Percentiles rank a stretch among this genome's conserved stretches.
These are phyloP conservation scores for Styela plicata DNA, from an alignment of 23 tunicate genomes.

Conservation along the genomic window DNA sequence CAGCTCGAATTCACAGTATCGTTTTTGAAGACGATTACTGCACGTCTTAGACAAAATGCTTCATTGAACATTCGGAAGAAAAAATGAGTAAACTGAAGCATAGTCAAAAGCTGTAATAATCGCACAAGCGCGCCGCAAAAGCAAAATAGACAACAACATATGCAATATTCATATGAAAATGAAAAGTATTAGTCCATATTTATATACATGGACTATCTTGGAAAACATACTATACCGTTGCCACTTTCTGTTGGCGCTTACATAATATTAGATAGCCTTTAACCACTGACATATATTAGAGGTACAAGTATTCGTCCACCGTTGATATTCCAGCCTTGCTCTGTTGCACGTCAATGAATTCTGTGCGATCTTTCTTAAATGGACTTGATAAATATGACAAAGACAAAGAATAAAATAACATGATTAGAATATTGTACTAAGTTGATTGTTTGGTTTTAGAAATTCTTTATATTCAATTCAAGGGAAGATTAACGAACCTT, in stretches of 20 bases:
- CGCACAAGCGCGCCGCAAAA: neutral
- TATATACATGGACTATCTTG: neutral
- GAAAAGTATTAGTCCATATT: neutral
- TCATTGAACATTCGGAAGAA: too few relatives aligned
- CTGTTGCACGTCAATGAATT: neutral
- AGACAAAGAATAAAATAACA: constrained; percentile 20
- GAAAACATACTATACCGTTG: neutral
- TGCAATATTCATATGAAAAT: neutral
- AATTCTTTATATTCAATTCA: too few relatives aligned
- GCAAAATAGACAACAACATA: neutral
- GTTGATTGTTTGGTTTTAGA: too few relatives aligned
- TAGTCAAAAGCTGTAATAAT: too few relatives aligned
- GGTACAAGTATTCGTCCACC: constrained; percentile 4
- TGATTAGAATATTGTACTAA: constrained; percentile 12
- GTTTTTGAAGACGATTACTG: too few relatives aligned
- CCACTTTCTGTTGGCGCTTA: neutral
- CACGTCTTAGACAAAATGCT: too few relatives aligned
- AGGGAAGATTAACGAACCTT: too few relatives aligned
- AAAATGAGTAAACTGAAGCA: too few relatives aligned
- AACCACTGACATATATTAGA: constrained; percentile 1
- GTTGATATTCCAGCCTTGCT: constrained; percentile 9
- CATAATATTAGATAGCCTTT: neutral
- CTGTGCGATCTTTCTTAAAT: constrained; percentile 23
- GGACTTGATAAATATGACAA: constrained; percentile 20
- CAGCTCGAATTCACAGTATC: too few relatives aligned